These are phyloP conservation scores for Thelaira solivaga DNA, from an alignment of 2,888 invertebrate genomes.

Conservation along the genomic window DNA sequence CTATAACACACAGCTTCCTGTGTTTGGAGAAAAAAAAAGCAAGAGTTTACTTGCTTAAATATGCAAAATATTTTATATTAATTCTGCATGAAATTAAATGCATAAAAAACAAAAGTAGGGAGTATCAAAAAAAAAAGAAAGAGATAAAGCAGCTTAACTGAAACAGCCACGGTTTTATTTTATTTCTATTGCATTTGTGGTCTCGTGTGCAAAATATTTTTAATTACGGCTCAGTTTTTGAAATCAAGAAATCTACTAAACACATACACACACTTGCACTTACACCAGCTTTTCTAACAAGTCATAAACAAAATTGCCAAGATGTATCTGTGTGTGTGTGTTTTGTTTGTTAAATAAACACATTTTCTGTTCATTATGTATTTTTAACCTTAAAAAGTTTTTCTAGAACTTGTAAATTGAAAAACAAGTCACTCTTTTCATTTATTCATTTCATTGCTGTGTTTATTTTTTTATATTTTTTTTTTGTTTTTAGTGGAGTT, in stretches of 20 bases:
- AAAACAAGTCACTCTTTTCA: constrained; percentile 16
- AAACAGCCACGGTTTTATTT: neutral
- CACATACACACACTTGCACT: constrained; percentile 7
- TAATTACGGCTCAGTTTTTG: constrained; percentile 50
- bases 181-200: constrained; percentile 31
- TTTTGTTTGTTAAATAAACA: constrained; percentile 16
- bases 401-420: constrained; percentile 17
- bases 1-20: no score
- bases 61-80: constrained; percentile 48
- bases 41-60: no score
- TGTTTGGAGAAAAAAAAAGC: neutral
- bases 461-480: no score
- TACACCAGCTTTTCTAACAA: constrained; percentile 19
- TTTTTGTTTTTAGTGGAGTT: no score
- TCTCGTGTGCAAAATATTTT: constrained; percentile 39
- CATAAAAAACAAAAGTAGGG: constrained; percentile 19
- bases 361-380: constrained; percentile 25
- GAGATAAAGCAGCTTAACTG: neutral
- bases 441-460: neutral
- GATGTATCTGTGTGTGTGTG: neutral
- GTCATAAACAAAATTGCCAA: constrained; percentile 31
- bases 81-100: constrained; percentile 15
- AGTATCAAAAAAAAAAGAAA: neutral
- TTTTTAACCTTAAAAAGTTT: constrained; percentile 36
- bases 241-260: constrained; percentile 17